Percentiles rank a stretch among this genome's conserved stretches.
These are phyloP conservation scores for Lepilemur septentrionalis DNA, from an alignment of 2,797 vertebrate genomes.

Conservation along the genomic window DNA sequence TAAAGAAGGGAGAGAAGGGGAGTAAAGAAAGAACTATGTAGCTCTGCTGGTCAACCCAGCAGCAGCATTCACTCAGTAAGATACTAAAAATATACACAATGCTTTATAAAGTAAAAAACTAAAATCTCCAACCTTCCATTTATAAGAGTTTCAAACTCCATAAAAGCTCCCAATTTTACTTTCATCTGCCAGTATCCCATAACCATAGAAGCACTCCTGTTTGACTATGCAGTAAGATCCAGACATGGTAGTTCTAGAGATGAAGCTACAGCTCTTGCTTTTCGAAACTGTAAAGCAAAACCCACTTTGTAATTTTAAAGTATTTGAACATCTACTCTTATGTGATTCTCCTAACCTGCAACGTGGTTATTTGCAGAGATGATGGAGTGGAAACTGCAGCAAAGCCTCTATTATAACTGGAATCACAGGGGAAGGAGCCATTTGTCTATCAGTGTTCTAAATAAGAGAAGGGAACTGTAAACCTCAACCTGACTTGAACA, in stretches of 20 bases:
- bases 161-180: neutral
- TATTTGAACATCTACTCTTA: neutral
- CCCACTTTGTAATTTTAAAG: neutral
- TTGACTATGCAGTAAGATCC: neutral
- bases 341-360: neutral
- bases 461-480: neutral
- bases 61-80: neutral
- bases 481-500: conserved; percentile 2
- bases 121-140: neutral
- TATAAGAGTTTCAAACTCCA: neutral
- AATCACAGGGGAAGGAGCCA: neutral
- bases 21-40: neutral
- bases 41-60: neutral
- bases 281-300: conserved; percentile 40
- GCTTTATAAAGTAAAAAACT: neutral
- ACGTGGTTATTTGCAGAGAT: neutral
- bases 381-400: neutral
- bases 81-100: neutral
- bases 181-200: neutral
- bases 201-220: neutral
- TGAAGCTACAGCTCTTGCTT: neutral
- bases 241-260: neutral
- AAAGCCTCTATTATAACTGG: neutral
- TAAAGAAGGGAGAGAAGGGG: neutral
- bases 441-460: neutral